phyloP scores from a whole-genome alignment of 2,113 vertebrate genomes.

The Laticauda laticaudata region DNA sequence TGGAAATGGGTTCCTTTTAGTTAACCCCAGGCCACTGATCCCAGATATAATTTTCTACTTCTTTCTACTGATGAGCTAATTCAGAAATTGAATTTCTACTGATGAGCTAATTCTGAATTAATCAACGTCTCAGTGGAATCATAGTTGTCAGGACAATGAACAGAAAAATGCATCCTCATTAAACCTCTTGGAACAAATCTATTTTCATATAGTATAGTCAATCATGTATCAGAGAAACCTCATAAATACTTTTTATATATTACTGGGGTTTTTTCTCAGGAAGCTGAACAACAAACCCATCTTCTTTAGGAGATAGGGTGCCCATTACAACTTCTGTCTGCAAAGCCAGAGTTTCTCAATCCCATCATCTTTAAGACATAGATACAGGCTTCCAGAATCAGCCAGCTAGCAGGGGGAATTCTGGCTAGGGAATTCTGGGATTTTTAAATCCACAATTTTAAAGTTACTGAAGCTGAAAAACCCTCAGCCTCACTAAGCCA shows the following conservation, averaged over 20 bases:
- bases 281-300: neutral
- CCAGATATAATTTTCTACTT: neutral
- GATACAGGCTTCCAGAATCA: neutral
- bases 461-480: neutral
- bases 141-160: constrained; percentile 44
- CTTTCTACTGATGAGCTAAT: constrained; percentile 38
- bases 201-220: constrained; percentile 10
- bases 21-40: neutral
- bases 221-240: neutral
- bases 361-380: neutral
- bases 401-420: neutral
- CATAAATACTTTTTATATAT: neutral
- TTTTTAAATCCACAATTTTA: neutral
- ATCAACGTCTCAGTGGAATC: constrained; percentile 24
- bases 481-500: neutral
- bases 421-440: neutral
- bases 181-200: neutral
- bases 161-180: constrained; percentile 47
- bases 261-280: neutral
- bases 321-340: neutral
- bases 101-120: constrained; percentile 52
- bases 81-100: constrained; percentile 40
- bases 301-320: neutral
- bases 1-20: neutral
- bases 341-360: neutral